Base-by-base conservation (phyloP, 2,113 vertebrate species). In the Centropus bengalensis region DNA sequence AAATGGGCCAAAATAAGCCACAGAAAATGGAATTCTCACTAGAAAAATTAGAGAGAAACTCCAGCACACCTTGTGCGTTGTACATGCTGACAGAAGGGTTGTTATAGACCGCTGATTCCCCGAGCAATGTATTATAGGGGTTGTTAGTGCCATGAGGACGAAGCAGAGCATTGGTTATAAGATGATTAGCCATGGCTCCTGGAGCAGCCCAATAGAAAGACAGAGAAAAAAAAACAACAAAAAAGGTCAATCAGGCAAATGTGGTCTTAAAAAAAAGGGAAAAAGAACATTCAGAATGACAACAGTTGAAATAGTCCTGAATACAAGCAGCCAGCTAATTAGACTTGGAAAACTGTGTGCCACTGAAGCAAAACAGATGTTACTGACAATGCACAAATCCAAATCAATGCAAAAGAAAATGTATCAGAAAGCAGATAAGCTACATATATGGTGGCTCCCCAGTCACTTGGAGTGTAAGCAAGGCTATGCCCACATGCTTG, bases 61-160 rank as follows among this genome's bases (percentile, higher is more conserved):
- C 98, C 97, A 98, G 98, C 99, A 99, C 99, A 99, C 99, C 99
- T 99, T 99, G 99, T 98, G 99, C 97, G 99, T 99, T 99, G 99
- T 99, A 99, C 99, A 99, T 99, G 99, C 99, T 99, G 98, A 99
- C 98, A 97, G 99, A 98, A 97, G 99, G 99, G 99, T 99, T 99
- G 99, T 99, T 99, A 99, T 99, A 99, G 98, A 99, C 98, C 94
- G 99, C 99, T 96, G 99, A 99, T 98, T 99, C 99, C 98, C 99
- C 99, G 97, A 99, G 99, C 99, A 99, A 99, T 98, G 99, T 99
- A 98, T 99, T 99, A 99, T 99, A 99, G 98, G 99, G 99, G 99
- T 99, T 99, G 99, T 99, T 99, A 99, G 99, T 99, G 98, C 99
- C 99, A 99, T 99, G 99, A 98, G 99, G 99, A 98, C 99, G 99